Evolutionary conservation across 2,113 vertebrate species (phyloP).

Genomic region (Silurus meridionalis): DNA sequence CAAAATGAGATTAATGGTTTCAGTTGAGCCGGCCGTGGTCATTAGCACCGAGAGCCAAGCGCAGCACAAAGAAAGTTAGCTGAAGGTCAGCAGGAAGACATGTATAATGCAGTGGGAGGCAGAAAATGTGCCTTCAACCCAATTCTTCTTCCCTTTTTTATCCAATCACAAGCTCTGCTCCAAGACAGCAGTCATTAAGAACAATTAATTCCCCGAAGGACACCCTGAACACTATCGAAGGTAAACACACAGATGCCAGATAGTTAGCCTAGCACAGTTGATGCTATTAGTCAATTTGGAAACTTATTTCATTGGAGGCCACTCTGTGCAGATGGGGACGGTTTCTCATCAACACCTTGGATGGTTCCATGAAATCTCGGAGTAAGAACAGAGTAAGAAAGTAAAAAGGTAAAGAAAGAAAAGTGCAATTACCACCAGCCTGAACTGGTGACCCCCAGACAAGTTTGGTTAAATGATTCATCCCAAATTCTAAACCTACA

Average conservation of each 20-base stretch:
- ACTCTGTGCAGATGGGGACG: no score
- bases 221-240: not conserved
- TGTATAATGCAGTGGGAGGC: slow-evolving; percentile 41
- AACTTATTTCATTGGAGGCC: not conserved
- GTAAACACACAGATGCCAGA: not conserved
- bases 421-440: not conserved
- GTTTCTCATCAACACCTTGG: no score
- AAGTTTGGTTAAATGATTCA: not conserved
- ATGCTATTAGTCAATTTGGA: slow-evolving; percentile 14
- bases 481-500: not conserved
- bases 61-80: slow-evolving; percentile 61
- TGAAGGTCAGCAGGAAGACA: slow-evolving; percentile 22
- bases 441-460: not conserved
- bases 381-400: no score
- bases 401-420: no score
- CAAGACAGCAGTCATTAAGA: slow-evolving; percentile 21
- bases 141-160: slow-evolving; percentile 5
- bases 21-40: slow-evolving; percentile 41
- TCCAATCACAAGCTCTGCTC: not conserved
- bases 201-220: slow-evolving; percentile 1
- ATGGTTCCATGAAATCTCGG: no score
- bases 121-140: slow-evolving; percentile 32
- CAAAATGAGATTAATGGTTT: slow-evolving; percentile 68
- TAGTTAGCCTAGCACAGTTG: not conserved
- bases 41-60: slow-evolving; percentile 62